Conservation (phyloP, 2,888 invertebrate species). For the Mimachlamys varia region DNA sequence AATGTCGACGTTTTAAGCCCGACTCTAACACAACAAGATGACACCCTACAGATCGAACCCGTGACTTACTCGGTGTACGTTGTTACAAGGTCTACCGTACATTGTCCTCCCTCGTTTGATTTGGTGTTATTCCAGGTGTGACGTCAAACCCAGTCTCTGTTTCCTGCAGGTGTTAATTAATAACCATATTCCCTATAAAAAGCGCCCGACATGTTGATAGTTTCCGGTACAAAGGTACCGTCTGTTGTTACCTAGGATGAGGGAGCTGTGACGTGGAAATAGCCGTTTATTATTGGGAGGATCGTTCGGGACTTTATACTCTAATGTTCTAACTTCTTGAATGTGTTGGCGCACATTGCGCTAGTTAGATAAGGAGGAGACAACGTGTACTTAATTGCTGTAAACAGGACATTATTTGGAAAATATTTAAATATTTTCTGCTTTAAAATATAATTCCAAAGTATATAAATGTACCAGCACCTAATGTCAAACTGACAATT, state of each 20-base stretch:
- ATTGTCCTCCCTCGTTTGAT: background rate
- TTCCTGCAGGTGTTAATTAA: constrained; percentile 33
- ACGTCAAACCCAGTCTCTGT: background rate
- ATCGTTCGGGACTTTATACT: too few relatives aligned
- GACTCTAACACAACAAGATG: background rate
- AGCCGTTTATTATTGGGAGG: background rate
- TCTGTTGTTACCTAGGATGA: background rate
- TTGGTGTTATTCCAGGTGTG: background rate
- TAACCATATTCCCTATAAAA: background rate
- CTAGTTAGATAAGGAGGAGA: too few relatives aligned
- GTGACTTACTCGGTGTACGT: background rate
- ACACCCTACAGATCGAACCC: background rate
- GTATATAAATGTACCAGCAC: too few relatives aligned
- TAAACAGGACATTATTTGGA: too few relatives aligned
- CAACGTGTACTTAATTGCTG: too few relatives aligned
- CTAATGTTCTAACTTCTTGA: too few relatives aligned
- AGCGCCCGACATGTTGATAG: background rate
- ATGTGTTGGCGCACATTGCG: too few relatives aligned
- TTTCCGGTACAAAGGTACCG: background rate
- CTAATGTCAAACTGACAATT: too few relatives aligned
- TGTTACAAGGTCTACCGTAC: background rate
- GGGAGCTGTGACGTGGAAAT: background rate
- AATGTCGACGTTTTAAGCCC: background rate
- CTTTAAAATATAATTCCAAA: too few relatives aligned
- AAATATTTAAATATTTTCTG: too few relatives aligned